A percentile compares a stretch with the other conserved stretches of the same genome.
phyloP scores from a whole-genome alignment of 1,140 invertebrate species.

The Trachymyrmex cornetzi region DNA sequence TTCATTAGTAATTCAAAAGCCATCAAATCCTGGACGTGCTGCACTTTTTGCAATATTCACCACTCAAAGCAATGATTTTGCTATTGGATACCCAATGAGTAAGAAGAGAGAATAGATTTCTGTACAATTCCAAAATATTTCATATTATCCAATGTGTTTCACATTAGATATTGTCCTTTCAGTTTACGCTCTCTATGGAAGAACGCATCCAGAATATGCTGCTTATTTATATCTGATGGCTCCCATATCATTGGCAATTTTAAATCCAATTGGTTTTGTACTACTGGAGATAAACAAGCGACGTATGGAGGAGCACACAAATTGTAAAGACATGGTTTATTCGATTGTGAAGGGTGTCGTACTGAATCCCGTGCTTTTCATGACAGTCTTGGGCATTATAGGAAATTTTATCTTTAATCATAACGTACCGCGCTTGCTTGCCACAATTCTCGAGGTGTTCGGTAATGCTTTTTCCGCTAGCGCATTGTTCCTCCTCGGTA shows the following conservation, averaged over 20 bases:
- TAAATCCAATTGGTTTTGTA: conserved; percentile 97
- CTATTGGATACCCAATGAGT: conserved; percentile 98
- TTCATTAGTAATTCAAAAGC: conserved; percentile 92
- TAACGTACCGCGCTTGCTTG: conserved; percentile 91
- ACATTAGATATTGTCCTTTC: conserved; percentile 79
- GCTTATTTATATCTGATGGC: conserved; percentile 97
- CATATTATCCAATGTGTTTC: conserved; percentile 32
- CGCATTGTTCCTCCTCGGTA: conserved; percentile 95
- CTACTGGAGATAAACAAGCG: conserved; percentile 95
- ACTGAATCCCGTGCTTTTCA: conserved; percentile 96
- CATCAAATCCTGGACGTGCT: conserved; percentile 93
- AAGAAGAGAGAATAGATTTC: conserved; percentile 81
- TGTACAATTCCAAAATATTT: not conserved
- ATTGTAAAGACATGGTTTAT: conserved; percentile 82
- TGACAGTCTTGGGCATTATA: conserved; percentile 96
- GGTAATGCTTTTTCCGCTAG: conserved; percentile 96
- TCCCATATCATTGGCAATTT: conserved; percentile 96
- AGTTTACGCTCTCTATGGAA: conserved; percentile 92
- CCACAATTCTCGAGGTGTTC: conserved; percentile 92
- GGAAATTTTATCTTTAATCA: conserved; percentile 95
- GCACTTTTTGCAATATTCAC: conserved; percentile 98
- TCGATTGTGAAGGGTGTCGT: conserved; percentile 90
- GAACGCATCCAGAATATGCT: conserved; percentile 95
- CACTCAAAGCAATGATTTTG: conserved; percentile 99
- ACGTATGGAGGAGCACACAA: conserved; percentile 69